Base-by-base conservation (phyloP, 2,888 invertebrate genomes). In the Cetonia aurata region DNA sequence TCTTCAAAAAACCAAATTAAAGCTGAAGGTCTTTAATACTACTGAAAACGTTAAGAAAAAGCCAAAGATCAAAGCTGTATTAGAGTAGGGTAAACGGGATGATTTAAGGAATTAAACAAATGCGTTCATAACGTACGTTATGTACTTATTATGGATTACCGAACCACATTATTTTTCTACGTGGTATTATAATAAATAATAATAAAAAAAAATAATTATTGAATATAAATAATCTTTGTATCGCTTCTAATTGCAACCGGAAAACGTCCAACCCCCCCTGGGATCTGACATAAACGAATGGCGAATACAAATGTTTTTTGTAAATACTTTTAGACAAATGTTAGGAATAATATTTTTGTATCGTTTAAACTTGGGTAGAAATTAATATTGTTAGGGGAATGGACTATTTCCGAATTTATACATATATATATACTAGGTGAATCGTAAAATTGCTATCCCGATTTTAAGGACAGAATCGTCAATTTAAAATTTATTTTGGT, bases 111-210 rank as follows among this genome's bases (percentile, higher is more conserved):
- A 4, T 3, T 25, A 4, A 25, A 25, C 25, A 25, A 25, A 4
- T 25, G 25, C 25, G 25, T 25, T 1, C 25, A 25, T 25, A 4
- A 3, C 4, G 25, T 25, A 25, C 25, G 4, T 25, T 25, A 4
- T 25, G 25, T 25, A 25, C 4, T 25, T 25, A 25, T 25, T 25
- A 25, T 25, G 1, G 25, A 25, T 25, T 67, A 62, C 67, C 71
- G 8, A 57, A 8, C 37, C 42, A 57, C 72, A 72, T 78, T 79
- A 78, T 79, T 79, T 81, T 80, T 80, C 79, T 80, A 80, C 79
- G 77, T 76, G 71, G 76, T 74, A 75, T 76, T 74, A 67, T 71
- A 74, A 65, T 56, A 72, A 41, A 41, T 73, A 75, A 75, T 74
- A 25, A 25, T 25, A 25, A 25, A 25, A 4, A 3, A 25, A 25